Evolutionary conservation across 2,888 invertebrate species (phyloP).

Genomic region (Diogma glabrata): DNA sequence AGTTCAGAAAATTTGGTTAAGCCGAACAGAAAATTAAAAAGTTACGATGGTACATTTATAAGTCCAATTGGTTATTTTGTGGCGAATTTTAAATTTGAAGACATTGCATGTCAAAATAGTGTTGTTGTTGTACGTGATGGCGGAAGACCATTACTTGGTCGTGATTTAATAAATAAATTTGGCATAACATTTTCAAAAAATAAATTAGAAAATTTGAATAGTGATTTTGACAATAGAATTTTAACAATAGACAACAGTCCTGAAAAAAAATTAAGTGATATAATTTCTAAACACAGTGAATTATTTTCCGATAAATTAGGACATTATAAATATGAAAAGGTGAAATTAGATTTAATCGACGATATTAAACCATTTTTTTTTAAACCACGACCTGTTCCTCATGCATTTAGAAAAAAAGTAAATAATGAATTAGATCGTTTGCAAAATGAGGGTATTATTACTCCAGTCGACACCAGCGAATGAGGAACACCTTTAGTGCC

Average conservation of each 20-base stretch:
- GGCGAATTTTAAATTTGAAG: not conserved
- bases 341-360: not conserved
- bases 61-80: not conserved
- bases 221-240: no score
- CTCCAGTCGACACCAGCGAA: not conserved
- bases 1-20: not conserved
- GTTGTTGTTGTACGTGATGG: not conserved
- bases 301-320: no score
- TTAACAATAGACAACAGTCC: no score
- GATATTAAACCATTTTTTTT: not conserved
- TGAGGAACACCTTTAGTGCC: not conserved
- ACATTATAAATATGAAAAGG: not conserved
- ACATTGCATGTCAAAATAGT: not conserved
- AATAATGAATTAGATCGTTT: conserved; percentile 1
- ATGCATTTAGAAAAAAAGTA: not conserved
- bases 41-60: not conserved
- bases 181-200: no score
- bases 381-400: not conserved
- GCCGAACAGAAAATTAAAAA: not conserved
- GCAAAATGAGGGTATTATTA: not conserved
- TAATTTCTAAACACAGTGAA: no score
- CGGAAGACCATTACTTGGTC: no score
- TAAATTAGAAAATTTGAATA: no score
- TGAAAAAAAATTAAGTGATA: no score
- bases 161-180: no score